Percentiles rank a stretch among this genome's conserved stretches.
phyloP scores from a whole-genome alignment of 2,113 vertebrate species.

The Tapirus terrestris region DNA sequence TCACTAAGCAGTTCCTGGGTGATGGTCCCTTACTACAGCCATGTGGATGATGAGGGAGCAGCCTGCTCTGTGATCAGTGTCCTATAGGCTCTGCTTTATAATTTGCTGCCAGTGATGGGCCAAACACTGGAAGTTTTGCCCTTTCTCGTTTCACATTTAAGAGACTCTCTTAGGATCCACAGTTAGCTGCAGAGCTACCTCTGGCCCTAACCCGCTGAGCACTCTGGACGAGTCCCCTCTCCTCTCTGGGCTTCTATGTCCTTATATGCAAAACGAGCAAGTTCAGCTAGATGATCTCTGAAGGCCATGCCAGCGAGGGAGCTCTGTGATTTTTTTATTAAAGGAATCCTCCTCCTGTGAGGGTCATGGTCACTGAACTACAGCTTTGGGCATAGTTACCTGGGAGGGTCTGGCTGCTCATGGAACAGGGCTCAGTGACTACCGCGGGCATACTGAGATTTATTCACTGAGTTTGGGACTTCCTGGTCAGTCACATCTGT shows the following conservation, averaged over 20 bases:
- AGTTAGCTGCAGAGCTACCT: no score
- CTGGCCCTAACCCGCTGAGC: no score
- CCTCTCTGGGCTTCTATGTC: neutral
- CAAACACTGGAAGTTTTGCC: neutral
- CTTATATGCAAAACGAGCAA: neutral
- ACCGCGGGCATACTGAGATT: rapidly evolving
- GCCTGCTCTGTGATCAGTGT: no score
- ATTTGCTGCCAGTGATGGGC: neutral
- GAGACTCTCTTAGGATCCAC: neutral
- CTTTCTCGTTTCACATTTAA: no score
- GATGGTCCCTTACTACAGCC: neutral
- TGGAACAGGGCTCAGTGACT: rapidly evolving
- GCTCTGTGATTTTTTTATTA: neutral
- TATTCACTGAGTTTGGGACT: neutral
- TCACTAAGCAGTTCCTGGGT: no score
- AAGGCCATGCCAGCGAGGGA: rapidly evolving
- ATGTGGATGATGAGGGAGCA: neutral
- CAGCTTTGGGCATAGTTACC: neutral
- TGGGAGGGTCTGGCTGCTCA: neutral
- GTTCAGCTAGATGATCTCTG: no score
- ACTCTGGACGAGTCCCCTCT: neutral
- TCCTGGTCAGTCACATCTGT: neutral
- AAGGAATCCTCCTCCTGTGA: neutral
- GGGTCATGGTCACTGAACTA: neutral
- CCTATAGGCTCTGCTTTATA: neutral